Evolutionary conservation across 1,140 invertebrate species (phyloP).

Genomic region (Drosophila novamexicana): DNA sequence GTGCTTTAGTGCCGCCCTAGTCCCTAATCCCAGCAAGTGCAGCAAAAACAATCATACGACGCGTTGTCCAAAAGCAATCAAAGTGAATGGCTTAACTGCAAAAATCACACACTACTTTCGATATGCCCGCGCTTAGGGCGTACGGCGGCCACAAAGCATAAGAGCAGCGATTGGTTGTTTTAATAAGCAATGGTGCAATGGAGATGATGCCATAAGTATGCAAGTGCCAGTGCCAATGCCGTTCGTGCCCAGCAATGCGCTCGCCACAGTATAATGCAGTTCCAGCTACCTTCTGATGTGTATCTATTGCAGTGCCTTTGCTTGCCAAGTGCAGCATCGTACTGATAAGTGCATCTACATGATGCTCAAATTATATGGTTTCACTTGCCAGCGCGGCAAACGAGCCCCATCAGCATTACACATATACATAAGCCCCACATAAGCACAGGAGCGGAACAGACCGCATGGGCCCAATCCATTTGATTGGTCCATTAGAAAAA

Average conservation of each 20-base stretch:
- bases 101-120: constrained; percentile 38
- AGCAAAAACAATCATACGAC: constrained; percentile 73
- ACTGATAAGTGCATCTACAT: constrained; percentile 78
- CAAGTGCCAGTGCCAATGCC: constrained; percentile 48
- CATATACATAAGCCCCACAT: constrained; percentile 7
- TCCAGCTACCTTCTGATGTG: constrained; percentile 65
- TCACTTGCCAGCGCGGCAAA: constrained; percentile 44
- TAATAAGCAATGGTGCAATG: constrained; percentile 63
- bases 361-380: constrained; percentile 79
- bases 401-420: constrained; percentile 74
- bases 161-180: constrained; percentile 45
- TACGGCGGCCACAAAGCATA: constrained; percentile 11
- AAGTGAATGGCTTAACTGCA: constrained; percentile 52
- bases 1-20: constrained; percentile 20
- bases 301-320: constrained; percentile 63
- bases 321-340: constrained; percentile 55
- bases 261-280: constrained; percentile 51
- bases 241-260: neutral
- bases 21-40: constrained; percentile 27
- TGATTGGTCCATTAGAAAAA: neutral
- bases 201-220: constrained; percentile 42
- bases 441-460: constrained; percentile 30
- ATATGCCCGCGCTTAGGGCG: neutral
- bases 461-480: neutral
- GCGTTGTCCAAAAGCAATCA: constrained; percentile 73